Conservation (phyloP, 2,113 vertebrate species). For the Myiopsitta monachus region DNA sequence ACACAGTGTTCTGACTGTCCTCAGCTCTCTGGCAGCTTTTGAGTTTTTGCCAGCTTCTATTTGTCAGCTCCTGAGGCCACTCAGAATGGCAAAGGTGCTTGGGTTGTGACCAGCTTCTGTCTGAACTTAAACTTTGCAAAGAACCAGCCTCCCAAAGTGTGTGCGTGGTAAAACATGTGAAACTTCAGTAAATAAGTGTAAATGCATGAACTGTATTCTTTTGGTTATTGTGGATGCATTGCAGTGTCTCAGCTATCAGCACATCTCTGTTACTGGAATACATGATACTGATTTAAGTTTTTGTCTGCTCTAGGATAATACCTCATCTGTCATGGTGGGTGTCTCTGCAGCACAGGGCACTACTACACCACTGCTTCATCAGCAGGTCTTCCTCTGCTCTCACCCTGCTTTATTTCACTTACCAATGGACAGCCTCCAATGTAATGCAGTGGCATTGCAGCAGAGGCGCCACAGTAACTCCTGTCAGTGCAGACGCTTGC, state of each 20-base stretch:
- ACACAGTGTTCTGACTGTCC: conserved; percentile 5
- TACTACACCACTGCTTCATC: not conserved
- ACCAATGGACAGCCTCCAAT: not conserved
- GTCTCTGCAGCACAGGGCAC: accelerated
- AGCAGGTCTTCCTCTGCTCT: not conserved
- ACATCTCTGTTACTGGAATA: not conserved
- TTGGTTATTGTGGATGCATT: not conserved
- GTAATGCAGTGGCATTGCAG: conserved; percentile 24
- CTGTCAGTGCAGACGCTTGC: not conserved
- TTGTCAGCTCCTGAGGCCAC: not conserved
- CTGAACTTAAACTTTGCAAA: not conserved
- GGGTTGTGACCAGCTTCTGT: not conserved
- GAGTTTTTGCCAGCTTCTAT: conserved; percentile 7
- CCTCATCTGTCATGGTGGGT: not conserved
- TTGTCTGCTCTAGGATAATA: not conserved
- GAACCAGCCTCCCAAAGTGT: not conserved
- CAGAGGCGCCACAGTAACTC: conserved; percentile 2
- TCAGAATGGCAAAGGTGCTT: not conserved
- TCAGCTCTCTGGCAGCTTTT: not conserved
- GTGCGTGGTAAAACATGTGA: not conserved
- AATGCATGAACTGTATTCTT: not conserved
- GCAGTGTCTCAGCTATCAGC: not conserved
- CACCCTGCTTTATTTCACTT: not conserved
- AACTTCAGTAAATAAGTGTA: not conserved
- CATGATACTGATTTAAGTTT: not conserved